phyloP scores from a whole-genome alignment of 2,888 invertebrate genomes.

The Phania funesta region DNA sequence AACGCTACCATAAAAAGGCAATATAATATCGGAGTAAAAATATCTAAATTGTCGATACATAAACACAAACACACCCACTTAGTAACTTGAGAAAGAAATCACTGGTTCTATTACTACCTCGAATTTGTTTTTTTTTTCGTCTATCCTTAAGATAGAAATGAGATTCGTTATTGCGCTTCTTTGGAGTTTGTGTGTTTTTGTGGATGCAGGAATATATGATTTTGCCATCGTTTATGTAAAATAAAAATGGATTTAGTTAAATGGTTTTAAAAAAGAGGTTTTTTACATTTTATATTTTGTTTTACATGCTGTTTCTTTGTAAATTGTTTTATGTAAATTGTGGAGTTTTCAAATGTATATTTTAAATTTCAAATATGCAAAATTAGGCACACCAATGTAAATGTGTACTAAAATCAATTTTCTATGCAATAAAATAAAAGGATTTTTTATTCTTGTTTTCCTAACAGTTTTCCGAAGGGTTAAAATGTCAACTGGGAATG shows the following conservation, averaged over 20 bases:
- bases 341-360: constrained; percentile 33
- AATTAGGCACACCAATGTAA: constrained; percentile 48
- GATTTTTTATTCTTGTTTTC: not conserved
- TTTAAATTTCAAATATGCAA: constrained; percentile 25
- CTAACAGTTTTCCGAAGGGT: not conserved
- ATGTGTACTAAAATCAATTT: constrained; percentile 62
- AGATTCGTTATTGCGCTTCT: constrained; percentile 3
- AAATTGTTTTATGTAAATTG: constrained; percentile 29
- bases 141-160: not conserved
- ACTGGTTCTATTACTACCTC: constrained; percentile 30
- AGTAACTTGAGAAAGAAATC: constrained; percentile 16
- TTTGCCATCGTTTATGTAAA: constrained; percentile 75
- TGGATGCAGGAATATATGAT: constrained; percentile 47
- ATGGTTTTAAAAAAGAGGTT: constrained; percentile 73
- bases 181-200: not conserved
- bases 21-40: constrained; percentile 41
- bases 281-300: constrained; percentile 15
- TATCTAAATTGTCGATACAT: constrained; percentile 50
- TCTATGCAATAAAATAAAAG: constrained; percentile 40
- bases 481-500: not conserved
- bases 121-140: not conserved
- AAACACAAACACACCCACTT: constrained; percentile 54
- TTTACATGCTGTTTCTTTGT: constrained; percentile 1
- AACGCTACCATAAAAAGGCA: constrained; percentile 24
- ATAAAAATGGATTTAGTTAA: constrained; percentile 76